Base-by-base conservation (phyloP, 1,140 invertebrate genomes). In the Acromyrmex heyeri region DNA sequence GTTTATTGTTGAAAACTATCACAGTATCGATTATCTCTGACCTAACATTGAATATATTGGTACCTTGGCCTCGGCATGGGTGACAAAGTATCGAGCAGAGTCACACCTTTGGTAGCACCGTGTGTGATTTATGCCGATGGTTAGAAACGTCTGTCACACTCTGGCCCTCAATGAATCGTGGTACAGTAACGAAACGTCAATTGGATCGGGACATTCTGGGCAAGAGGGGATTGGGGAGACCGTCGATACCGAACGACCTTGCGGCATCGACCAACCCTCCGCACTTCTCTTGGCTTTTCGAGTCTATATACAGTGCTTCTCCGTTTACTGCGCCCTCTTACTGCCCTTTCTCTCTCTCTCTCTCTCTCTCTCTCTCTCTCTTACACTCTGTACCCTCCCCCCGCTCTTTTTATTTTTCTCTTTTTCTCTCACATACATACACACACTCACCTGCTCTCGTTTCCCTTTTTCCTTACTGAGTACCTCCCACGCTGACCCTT, bases 181-280 rank as follows among this genome's bases (percentile, higher is more conserved):
- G 55, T 14, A 30, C 7, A 61, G 62, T 57, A 89, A 87, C 73
- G 59, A 86, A 69, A 62, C 61, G 59, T 72, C 38, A 79, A 81
- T 86, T 69, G 88, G 30, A 55, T 72, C 53, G 72, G 53, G 44
- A 79, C 62, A 79, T n/a, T 69, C 86, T 59, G 24, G 53, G 64
- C 65, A 53, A 61, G 65, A 55, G 61, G 16, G 69, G 48, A 24
- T 14, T 57, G 55, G 87, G 64, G 27, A 75, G 62, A 64, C 81
- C 87, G 91, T 92, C 90, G 91, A 92, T 92, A 92, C 75, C 75
- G 61, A 75, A 86, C 88, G 91, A 92, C 90, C 91, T 92, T 92
- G 91, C 64, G 73, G 76, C 87, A 92, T 92, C 91, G 91, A 92
- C 88, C 90, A 83, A 77, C 79, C 89, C 72, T 82, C 86, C 4